A percentile compares a stretch with the other conserved stretches of the same genome.
Conservation (phyloP, 2,888 invertebrate species). For the Troides helena region DNA sequence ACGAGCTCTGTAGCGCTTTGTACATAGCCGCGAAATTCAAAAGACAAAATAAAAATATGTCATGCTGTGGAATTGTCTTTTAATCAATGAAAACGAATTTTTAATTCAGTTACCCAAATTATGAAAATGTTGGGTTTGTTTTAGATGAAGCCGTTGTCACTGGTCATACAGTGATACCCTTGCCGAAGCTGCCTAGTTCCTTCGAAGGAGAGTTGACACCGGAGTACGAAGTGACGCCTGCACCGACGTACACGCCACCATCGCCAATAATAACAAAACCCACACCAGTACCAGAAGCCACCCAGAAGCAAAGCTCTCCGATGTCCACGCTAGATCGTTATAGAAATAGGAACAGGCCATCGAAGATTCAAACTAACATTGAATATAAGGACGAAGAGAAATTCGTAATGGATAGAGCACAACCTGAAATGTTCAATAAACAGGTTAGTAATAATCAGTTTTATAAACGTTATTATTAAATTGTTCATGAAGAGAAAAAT, state of each 20-base stretch:
- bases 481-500: too few relatives aligned
- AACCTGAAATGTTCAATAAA: constrained; percentile 78
- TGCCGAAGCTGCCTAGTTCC: constrained; percentile 82
- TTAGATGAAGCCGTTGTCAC: constrained; percentile 82
- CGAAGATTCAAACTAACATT: constrained; percentile 58
- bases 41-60: too few relatives aligned
- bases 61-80: too few relatives aligned
- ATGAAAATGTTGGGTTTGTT: constrained; percentile 29
- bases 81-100: too few relatives aligned
- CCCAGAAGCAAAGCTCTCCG: constrained; percentile 54
- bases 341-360: constrained; percentile 65
- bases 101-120: background rate
- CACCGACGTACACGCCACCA: constrained; percentile 58
- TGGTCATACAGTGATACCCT: constrained; percentile 82
- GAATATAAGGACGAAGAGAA: constrained; percentile 82
- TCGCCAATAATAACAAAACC: constrained; percentile 63
- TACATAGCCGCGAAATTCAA: too few relatives aligned
- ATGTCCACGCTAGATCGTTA: constrained; percentile 75
- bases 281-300: constrained; percentile 44
- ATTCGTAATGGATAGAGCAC: constrained; percentile 84
- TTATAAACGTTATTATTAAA: too few relatives aligned
- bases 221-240: constrained; percentile 56
- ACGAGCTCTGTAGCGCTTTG: too few relatives aligned
- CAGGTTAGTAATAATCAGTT: constrained; percentile 54
- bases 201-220: constrained; percentile 66